phyloP scores from a whole-genome alignment of 2,888 invertebrate species.

The Pandemis corylana region DNA sequence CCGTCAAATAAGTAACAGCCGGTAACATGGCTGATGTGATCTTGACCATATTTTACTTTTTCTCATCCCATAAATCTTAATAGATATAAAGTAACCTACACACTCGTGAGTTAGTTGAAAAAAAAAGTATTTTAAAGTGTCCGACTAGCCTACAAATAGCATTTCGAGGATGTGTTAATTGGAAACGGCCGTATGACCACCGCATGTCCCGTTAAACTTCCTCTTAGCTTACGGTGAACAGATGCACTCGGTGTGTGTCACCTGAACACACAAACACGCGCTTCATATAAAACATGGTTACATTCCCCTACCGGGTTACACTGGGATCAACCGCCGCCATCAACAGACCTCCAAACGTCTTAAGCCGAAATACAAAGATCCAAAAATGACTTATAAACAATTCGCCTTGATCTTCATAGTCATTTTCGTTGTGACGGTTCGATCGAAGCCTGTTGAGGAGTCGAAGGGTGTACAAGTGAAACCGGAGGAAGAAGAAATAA shows the following conservation, averaged over 20 bases:
- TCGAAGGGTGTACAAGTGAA: constrained; percentile 43
- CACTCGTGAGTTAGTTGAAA: no score
- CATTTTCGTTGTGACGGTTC: constrained; percentile 49
- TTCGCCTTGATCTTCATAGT: constrained; percentile 50
- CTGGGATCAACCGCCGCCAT: constrained; percentile 59
- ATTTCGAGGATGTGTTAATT: constrained; percentile 70
- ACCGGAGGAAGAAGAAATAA: constrained; percentile 59
- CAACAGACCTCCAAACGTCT: constrained; percentile 9
- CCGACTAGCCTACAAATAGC: constrained; percentile 31
- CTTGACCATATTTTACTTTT: no score
- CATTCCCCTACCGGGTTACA: constrained; percentile 54
- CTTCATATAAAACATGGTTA: constrained; percentile 69
- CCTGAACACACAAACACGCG: constrained; percentile 50
- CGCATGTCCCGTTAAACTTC: constrained; percentile 79
- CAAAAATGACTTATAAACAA: constrained; percentile 56
- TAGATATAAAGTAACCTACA: no score
- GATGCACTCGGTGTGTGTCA: constrained; percentile 79
- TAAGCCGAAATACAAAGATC: constrained; percentile 3
- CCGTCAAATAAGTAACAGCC: no score
- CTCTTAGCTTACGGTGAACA: constrained; percentile 73
- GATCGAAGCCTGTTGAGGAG: constrained; percentile 59
- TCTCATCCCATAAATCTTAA: no score
- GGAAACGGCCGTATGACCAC: constrained; percentile 71
- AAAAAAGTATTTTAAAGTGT: not conserved
- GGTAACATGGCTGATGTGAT: no score